These are phyloP conservation scores for Neoaliturus tenellus DNA, from an alignment of 2,888 invertebrate genomes.

Conservation along the genomic window DNA sequence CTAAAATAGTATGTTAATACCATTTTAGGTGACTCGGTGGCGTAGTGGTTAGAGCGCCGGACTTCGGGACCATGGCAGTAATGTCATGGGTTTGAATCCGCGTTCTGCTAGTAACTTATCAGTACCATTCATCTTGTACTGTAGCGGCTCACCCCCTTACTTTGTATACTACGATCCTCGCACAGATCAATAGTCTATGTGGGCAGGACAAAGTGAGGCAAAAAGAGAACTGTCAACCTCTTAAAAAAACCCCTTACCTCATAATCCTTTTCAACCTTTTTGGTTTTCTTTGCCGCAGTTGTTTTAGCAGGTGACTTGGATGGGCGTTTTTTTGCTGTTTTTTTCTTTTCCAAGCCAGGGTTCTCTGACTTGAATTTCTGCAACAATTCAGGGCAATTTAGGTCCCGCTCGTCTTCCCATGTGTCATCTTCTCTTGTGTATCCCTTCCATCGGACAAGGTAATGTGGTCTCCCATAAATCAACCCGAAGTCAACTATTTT, in stretches of 20 bases:
- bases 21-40: too few species aligned
- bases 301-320: slow-evolving; percentile 21
- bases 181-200: too few species aligned
- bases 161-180: too few species aligned
- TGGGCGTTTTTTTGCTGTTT: slow-evolving; percentile 6
- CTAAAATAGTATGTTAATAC: too few species aligned
- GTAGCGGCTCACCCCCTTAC: too few species aligned
- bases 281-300: background rate
- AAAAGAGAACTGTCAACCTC: too few species aligned
- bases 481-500: background rate
- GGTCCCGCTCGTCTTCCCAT: slow-evolving; percentile 24
- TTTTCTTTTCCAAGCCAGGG: background rate
- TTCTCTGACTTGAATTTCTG: slow-evolving; percentile 44
- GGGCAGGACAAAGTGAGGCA: too few species aligned
- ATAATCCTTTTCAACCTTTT: slow-evolving; percentile 7
- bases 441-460: slow-evolving; percentile 31
- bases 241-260: background rate
- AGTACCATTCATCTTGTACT: too few species aligned
- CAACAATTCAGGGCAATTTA: slow-evolving; percentile 39
- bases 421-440: slow-evolving; percentile 24
- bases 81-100: too few species aligned
- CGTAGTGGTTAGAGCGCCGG: too few species aligned
- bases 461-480: background rate
- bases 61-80: too few species aligned
- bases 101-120: too few species aligned